Base-by-base conservation (phyloP, 2,888 invertebrate species). In the Oscheius myriophilus region DNA sequence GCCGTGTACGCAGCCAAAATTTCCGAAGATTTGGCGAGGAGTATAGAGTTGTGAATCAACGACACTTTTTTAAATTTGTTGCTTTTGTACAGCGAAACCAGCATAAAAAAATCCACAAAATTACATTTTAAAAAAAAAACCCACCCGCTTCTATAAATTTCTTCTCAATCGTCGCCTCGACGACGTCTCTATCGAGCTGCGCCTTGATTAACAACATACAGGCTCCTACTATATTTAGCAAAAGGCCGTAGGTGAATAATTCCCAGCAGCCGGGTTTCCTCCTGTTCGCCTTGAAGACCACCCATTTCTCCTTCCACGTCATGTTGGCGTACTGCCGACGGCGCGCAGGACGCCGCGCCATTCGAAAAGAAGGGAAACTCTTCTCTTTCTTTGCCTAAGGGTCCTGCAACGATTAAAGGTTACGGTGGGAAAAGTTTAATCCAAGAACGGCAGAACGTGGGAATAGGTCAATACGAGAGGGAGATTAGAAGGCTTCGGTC, bases 261-360 rank as follows among this genome's bases (percentile, higher is more conserved):
- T 78, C 78, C 52, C 64, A 68, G 70, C 78, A 78, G 55, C 78
- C 78, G 11, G 78, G 72, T 67, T 78, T 78, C 68, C 72, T 59
- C 43, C 78, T 39, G 45, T 78, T 78, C 52, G 75, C 75, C 49
- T 72, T 75, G 61, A 78, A 78, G 21, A 78, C 71, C 1, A 71
- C 70, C 78, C 78, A 78, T 58, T 72, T 73, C 63, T 78, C 78
- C 51, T 68, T 78, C 75, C 75, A 75, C 3, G 72, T 59, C 57
- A 72, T 67, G 26, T 63, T 49, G 43, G 66, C 65, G 33, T 74
- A 64, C 46, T 73, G 68, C 11, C 71, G 70, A 43, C 77, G 69
- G 51, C 77, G 71, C 2, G 45, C 46, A 11, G 49, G 14, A 21
- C 61, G 61, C 33, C 61, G 61, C 23, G 61, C 46, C 61, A 61